A percentile compares a stretch with the other conserved stretches of the same genome.
These are phyloP conservation scores for Patella pellucida DNA, from an alignment of 2,888 invertebrate species.

Conservation along the genomic window DNA sequence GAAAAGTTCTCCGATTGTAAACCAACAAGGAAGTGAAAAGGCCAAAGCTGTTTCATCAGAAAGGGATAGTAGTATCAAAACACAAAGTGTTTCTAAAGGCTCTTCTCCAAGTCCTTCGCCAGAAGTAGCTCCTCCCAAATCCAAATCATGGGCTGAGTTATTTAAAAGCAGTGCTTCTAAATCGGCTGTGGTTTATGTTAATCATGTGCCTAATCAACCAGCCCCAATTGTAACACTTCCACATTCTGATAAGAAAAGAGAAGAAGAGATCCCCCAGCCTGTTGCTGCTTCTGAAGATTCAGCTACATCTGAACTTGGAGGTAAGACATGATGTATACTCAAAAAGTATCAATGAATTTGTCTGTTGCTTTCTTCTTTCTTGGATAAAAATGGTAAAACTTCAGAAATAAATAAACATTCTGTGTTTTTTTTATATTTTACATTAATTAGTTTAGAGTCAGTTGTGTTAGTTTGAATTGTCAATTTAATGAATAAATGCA, in stretches of 20 bases:
- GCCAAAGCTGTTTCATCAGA: background rate
- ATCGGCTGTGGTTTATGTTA: constrained; percentile 22
- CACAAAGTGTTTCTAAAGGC: background rate
- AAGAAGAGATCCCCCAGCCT: constrained; percentile 33
- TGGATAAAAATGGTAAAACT: no score
- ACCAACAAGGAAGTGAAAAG: background rate
- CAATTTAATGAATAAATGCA: no score
- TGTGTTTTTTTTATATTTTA: background rate
- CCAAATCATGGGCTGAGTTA: constrained; percentile 52
- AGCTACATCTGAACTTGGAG: constrained; percentile 50
- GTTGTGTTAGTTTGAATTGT: no score
- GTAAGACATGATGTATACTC: constrained; percentile 30
- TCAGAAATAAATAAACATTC: no score
- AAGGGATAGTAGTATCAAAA: background rate
- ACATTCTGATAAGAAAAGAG: constrained; percentile 12
- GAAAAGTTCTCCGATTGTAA: background rate
- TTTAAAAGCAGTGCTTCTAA: constrained; percentile 36
- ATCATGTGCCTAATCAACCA: constrained; percentile 19
- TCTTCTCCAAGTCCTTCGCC: background rate
- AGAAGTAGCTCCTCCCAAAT: constrained; percentile 30
- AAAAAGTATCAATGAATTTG: no score
- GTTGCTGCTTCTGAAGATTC: constrained; percentile 53
- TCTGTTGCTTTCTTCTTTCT: no score
- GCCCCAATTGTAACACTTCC: constrained; percentile 20
- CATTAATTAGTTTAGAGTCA: background rate